Base-by-base conservation (phyloP, 2,888 invertebrate genomes). In the Panopea generosa region DNA sequence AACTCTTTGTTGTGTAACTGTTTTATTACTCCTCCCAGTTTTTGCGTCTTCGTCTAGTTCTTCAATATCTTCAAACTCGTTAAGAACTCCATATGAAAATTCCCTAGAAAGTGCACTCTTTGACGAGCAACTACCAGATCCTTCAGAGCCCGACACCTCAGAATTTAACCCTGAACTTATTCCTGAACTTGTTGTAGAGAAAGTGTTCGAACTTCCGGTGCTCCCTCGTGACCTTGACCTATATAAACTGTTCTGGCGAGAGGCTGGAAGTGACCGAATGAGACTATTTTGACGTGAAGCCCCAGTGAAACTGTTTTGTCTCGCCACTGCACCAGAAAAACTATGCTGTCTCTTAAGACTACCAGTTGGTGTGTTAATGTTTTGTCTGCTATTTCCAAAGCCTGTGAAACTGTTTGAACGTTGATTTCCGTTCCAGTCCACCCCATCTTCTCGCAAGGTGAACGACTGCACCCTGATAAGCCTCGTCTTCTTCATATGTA, bases 401-500 rank as follows among this genome's bases (percentile, higher is more conserved):
- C 81, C 81, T 7, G 75, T 81, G 33, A 77, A 81, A 38, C 81
- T 81, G 72, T 75, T 74, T 1, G 81, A 71, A 16, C 77, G 49
- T 40, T 72, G 65, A 29, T 70, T 76, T 16, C 56, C 72, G n/a
- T 52, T 55, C 71, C 63, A 77, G 53, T 71, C 71, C 16, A 69
- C 70, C 27, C 61, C 71, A 14, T 75, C 66, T 50, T 71, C 71
- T 33, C 80, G 57, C 27, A 69, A 33, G 53, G 55, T 73, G 26
- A 85, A 83, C 47, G 85, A 80, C 78, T 83, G 79, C 16, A 84
- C 85, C n/a, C 80, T 73, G 6, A 83, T 73, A 14, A 81, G 65
- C 2, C 75, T 62, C 27, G 85, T 85, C 65, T 84, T 84, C 82
- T 83, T 85, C 85, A 85, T 85, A 71, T 85, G 85, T 52, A 66